phyloP scores from a whole-genome alignment of 2,113 vertebrate species.

The Tor tambroides region DNA sequence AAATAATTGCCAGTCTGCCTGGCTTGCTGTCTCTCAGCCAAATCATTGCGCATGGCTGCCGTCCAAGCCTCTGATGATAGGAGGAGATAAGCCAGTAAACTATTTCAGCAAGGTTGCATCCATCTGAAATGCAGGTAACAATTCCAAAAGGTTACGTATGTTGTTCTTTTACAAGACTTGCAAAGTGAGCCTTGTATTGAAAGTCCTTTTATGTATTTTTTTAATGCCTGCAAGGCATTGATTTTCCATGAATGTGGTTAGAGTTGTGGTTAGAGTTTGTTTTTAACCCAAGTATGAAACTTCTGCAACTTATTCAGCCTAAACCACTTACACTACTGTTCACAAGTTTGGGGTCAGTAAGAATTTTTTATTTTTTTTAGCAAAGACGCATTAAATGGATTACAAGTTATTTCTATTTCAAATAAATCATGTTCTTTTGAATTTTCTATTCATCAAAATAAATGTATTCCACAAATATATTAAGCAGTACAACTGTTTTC shows the following conservation, averaged over 20 bases:
- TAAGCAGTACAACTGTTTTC: background rate
- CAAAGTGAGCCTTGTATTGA: background rate
- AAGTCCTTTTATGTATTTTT: background rate
- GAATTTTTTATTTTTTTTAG: background rate
- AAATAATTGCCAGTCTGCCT: conserved; percentile 68
- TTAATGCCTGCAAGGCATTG: background rate
- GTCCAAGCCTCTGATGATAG: conserved; percentile 66
- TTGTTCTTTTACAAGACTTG: background rate
- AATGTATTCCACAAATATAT: background rate
- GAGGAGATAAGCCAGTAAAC: conserved; percentile 65
- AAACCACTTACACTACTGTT: background rate
- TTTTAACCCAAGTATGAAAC: background rate
- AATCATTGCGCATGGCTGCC: conserved; percentile 59
- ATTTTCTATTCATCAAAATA: background rate
- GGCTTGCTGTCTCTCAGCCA: conserved; percentile 66
- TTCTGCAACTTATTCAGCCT: background rate
- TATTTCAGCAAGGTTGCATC: conserved; percentile 57
- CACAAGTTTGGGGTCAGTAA: background rate
- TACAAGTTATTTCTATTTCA: background rate
- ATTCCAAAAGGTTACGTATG: conserved; percentile 43
- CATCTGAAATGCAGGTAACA: conserved; percentile 47
- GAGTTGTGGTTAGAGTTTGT: too few species aligned
- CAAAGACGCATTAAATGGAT: background rate
- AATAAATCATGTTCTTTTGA: background rate
- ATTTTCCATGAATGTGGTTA: background rate